Evolutionary conservation across 2,888 invertebrate genomes (phyloP), one percentile per base, ranked within the genome.

Genomic region (Pyrocoelia pectoralis): DNA sequence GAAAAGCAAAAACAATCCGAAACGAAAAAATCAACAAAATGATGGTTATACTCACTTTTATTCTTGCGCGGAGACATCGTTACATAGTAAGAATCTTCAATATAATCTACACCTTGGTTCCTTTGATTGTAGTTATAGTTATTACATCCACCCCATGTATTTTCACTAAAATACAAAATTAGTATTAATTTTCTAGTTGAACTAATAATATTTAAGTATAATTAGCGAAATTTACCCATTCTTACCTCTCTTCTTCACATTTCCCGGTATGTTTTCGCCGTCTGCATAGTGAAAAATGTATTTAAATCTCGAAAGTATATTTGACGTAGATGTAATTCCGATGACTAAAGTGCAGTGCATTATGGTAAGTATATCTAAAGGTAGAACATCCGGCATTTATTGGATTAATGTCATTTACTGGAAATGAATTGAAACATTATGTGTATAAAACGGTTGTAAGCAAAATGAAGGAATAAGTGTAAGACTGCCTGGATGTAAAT

Each of bases 201-300:
- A 8, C 2, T n/a, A 33, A 8, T 4, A 3, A 33, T 4, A 2
- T 33, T 8, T 33, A 19, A 24, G 2, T 24, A 24, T 19, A 24
- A 9, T 50, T 1, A 15, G 18, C 43, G 5, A 15, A 15, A 43
- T 15, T 43, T 10, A 3, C 5, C 14, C 5, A 66, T 51, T 63
- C 61, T 69, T 84, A 85, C 85, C 85, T 85, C 81, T 84, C 84
- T 69, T 84, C 84, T 69, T 84, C 83, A 76, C 83, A 83, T 75
- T 84, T 83, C 84, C 84, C 84, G 70, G 82, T 82, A 76, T 82
- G 83, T 79, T 84, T 84, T 80, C 83, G 80, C 76, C 84, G 82
- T 79, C 84, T 83, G 79, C 79, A 74, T 49, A 10, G 9, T 10
- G 72, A 70, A 76, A 72, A 71, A 71, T 74, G 40, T 19, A 49